Conservation (phyloP, 2,113 vertebrate species). For the Atrichornis clamosus region DNA sequence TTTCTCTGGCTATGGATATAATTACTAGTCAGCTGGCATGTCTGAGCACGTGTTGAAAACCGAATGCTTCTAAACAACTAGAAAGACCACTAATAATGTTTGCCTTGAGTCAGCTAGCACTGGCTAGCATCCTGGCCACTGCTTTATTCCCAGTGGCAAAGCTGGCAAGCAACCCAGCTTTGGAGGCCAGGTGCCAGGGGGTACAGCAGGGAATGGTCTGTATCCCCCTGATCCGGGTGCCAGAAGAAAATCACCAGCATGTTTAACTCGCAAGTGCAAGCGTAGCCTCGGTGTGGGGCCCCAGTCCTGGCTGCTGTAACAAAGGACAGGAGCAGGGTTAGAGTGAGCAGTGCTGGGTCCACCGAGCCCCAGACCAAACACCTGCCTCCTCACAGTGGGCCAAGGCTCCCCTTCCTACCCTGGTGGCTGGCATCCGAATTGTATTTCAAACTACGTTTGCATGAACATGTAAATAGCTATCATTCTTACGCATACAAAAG, state of each 20-base stretch:
- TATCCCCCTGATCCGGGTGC: not conserved
- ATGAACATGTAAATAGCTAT: not conserved
- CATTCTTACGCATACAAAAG: not conserved
- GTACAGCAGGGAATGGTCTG: not conserved
- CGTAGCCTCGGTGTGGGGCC: not conserved
- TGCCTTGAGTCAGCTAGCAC: not conserved
- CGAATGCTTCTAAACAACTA: not conserved
- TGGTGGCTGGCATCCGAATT: not conserved
- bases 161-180: not conserved
- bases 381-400: rapidly evolving
- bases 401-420: not conserved
- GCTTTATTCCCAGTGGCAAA: not conserved
- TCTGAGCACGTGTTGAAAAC: not conserved
- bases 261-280: not conserved
- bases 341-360: not conserved
- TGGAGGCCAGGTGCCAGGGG: not conserved
- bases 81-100: not conserved
- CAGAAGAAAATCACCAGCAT: not conserved
- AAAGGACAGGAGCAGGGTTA: rapidly evolving
- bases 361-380: not conserved
- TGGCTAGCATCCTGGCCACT: not conserved
- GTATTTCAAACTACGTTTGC: not conserved
- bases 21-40: not conserved
- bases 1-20: not conserved
- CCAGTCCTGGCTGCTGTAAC: not conserved